Evolutionary conservation across 2,113 vertebrate species (phyloP), one percentile per base, ranked within the genome.

Genomic region (Crypturellus undulatus): DNA sequence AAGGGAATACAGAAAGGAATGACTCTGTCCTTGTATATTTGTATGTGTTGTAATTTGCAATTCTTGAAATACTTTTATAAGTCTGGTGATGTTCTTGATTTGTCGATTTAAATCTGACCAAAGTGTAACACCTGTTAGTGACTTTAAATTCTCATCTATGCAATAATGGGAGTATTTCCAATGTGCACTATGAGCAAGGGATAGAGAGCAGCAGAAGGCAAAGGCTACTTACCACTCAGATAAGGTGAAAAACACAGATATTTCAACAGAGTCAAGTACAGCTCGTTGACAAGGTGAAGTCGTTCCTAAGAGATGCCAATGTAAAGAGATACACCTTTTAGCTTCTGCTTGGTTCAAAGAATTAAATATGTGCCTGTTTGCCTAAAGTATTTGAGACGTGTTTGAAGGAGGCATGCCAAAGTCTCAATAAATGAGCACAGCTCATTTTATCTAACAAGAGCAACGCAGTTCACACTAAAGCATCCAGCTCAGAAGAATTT

Each of bases 281-380:
- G 22, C 3, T 79, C 77, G 77, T 64, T 67, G 34, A 34, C 21
- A n/a, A 15, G 26, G 2, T 68, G 28, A 84, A 58, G 18, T 11
- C 83, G 16, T 36, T 94, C 7, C 34, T 20, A 72, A 51, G 43
- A 67, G 14, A 65, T 54, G 51, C 18, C 52, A 84, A 8, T 42
- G 22, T 80, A 88, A 92, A 92, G 58, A 88, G 21, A 58, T 81
- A 91, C 19, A 42, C 51, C 40, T 75, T 89, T 69, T 79, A 65
- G 34, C 54, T 91, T 36, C 24, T 24, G 56, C 12, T 71, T 52
- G 40, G 12, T 17, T 87, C 18, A 36, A 51, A 38, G 65, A 32
- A 32, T 7, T 56, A 17, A 56, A 30, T 56, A 60, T 13, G 8
- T 73, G 8, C 58, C 4, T 79, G 12, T 60, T 94, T 93, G 38